Conservation (phyloP, 1,140 invertebrate species). For the Drosophila grimshawi region DNA sequence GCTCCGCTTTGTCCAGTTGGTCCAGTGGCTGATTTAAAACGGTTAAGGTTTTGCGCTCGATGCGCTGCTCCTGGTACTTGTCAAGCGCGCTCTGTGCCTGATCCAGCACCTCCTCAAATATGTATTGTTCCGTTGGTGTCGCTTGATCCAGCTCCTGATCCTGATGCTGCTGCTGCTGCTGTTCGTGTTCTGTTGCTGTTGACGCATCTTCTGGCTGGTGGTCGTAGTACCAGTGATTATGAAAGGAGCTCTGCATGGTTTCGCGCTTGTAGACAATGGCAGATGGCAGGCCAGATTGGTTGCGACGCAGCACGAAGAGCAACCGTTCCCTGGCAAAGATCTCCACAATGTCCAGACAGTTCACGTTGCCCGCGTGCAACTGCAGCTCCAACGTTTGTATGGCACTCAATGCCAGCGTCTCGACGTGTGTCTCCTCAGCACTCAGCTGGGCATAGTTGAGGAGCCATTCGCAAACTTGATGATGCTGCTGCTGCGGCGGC, state of each 20-base stretch:
- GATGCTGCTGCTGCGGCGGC: conserved; percentile 7
- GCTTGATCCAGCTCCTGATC: background rate
- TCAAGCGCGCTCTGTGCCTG: conserved; percentile 35
- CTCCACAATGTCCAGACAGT: conserved; percentile 57
- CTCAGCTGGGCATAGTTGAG: conserved; percentile 55
- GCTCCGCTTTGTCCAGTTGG: background rate
- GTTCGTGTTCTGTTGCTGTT: background rate
- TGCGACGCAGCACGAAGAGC: conserved; percentile 8
- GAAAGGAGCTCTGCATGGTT: conserved; percentile 31
- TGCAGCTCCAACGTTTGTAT: conserved; percentile 45
- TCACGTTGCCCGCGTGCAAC: background rate
- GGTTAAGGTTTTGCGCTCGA: conserved; percentile 28
- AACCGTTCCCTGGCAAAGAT: conserved; percentile 49
- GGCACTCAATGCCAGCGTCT: conserved; percentile 42
- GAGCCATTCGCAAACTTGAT: conserved; percentile 55
- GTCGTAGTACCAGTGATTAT: conserved; percentile 53
- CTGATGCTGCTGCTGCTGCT: background rate
- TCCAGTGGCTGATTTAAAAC: conserved; percentile 26
- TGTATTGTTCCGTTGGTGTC: background rate
- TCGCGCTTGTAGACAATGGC: conserved; percentile 33
- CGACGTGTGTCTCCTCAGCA: conserved; percentile 41
- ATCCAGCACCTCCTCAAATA: conserved; percentile 35
- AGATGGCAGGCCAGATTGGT: background rate
- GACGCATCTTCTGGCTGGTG: conserved; percentile 15
- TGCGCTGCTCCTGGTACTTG: conserved; percentile 4